Conservation (phyloP, 2,113 vertebrate species). For the Toxotes jaculatrix region DNA sequence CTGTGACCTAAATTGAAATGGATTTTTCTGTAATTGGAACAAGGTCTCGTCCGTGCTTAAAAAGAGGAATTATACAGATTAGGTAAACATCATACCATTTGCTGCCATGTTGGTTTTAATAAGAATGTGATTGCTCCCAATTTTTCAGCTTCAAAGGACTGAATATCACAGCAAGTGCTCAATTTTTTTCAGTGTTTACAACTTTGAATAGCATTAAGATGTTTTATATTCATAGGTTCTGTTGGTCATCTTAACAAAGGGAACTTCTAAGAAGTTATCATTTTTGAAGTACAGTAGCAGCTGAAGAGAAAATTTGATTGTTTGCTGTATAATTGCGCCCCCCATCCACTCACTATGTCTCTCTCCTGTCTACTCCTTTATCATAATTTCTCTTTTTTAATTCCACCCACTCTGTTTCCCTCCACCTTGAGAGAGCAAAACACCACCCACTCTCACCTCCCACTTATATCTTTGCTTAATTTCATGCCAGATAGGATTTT, state of each 20-base stretch:
- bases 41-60: slow-evolving; percentile 7
- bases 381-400: slow-evolving; percentile 24
- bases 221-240: background rate
- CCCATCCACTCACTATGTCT: slow-evolving; percentile 43
- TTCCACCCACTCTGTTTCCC: slow-evolving; percentile 63
- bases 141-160: background rate
- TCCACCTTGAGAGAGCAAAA: slow-evolving; percentile 61
- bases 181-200: background rate
- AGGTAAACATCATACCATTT: slow-evolving; percentile 21
- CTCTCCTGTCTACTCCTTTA: slow-evolving; percentile 6
- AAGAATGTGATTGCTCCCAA: background rate
- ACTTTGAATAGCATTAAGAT: background rate
- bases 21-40: slow-evolving; percentile 52
- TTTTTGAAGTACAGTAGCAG: slow-evolving; percentile 21
- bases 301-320: slow-evolving; percentile 40
- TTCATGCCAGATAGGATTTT: slow-evolving; percentile 67
- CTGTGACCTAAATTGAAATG: slow-evolving; percentile 50
- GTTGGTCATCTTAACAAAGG: slow-evolving; percentile 25
- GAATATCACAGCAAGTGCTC: background rate
- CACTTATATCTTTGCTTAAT: slow-evolving; percentile 59
- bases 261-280: slow-evolving; percentile 37
- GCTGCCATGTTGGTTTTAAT: background rate
- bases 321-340: slow-evolving; percentile 53
- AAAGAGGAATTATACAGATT: slow-evolving; percentile 38
- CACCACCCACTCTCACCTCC: slow-evolving; percentile 60